Evolutionary conservation across 2,888 invertebrate genomes (phyloP).

Genomic region (Sussaba pulchella): DNA sequence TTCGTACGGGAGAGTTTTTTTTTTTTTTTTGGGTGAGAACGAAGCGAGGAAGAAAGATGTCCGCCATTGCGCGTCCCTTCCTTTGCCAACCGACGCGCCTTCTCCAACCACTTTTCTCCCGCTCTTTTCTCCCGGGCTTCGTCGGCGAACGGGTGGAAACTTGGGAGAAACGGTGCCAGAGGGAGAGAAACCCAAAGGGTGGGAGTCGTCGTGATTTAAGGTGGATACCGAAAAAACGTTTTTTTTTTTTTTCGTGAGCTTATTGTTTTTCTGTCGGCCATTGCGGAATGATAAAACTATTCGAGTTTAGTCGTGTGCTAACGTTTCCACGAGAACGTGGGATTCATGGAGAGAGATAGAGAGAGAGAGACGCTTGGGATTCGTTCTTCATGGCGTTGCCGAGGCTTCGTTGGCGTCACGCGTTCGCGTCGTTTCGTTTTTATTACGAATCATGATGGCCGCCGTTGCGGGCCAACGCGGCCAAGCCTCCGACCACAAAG

Average conservation of each 20-base stretch:
- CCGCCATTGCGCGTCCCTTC: constrained; percentile 64
- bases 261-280: constrained; percentile 33
- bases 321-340: no score
- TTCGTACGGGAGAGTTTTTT: constrained; percentile 2
- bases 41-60: constrained; percentile 15
- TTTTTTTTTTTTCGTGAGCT: constrained; percentile 35
- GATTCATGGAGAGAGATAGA: no score
- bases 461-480: constrained; percentile 17
- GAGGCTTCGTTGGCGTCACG: constrained; percentile 42
- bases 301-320: no score
- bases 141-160: constrained; percentile 55
- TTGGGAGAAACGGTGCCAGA: constrained; percentile 60
- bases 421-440: constrained; percentile 37
- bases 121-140: constrained; percentile 57
- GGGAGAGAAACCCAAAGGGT: constrained; percentile 54
- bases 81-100: constrained; percentile 51
- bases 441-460: constrained; percentile 62
- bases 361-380: no score
- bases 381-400: no score
- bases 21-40: background rate
- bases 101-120: constrained; percentile 62
- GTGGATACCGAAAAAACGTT: constrained; percentile 30
- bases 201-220: constrained; percentile 62
- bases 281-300: no score
- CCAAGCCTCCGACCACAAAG: constrained; percentile 17